Percentiles rank a stretch among this genome's conserved stretches.
These are phyloP conservation scores for Lepidurus packardi DNA, from an alignment of 1,140 invertebrate species.

Conservation along the genomic window DNA sequence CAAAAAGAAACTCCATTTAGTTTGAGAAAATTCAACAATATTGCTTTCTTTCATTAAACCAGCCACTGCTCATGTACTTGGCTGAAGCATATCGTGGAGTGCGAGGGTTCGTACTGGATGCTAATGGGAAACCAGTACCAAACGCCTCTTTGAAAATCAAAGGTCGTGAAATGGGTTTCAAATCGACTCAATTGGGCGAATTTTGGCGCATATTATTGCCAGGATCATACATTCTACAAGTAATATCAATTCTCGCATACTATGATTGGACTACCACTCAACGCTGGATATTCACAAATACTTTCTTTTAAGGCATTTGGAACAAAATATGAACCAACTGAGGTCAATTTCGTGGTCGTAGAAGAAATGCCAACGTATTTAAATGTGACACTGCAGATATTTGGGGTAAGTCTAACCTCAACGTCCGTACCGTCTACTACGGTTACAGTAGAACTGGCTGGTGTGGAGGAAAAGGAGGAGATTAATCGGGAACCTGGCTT, in stretches of 20 bases:
- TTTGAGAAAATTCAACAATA: not conserved
- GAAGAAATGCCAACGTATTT: slow-evolving; percentile 74
- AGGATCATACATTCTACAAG: slow-evolving; percentile 75
- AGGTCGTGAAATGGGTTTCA: slow-evolving; percentile 76
- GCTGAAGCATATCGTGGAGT: slow-evolving; percentile 81
- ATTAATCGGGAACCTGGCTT: not conserved
- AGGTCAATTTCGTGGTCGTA: slow-evolving; percentile 76
- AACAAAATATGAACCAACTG: slow-evolving; percentile 70
- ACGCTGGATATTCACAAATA: not conserved
- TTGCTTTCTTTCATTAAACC: slow-evolving; percentile 28
- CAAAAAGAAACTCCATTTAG: not conserved
- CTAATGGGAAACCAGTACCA: slow-evolving; percentile 71
- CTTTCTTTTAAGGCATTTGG: slow-evolving; percentile 61
- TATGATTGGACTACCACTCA: not conserved
- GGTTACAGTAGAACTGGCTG: not conserved
- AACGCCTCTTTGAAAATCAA: slow-evolving; percentile 65
- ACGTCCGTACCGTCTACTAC: not conserved
- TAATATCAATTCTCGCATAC: slow-evolving; percentile 44
- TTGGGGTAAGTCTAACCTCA: not conserved
- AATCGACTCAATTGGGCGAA: slow-evolving; percentile 85
- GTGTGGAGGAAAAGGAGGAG: not conserved
- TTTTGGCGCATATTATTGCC: slow-evolving; percentile 84
- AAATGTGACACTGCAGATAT: slow-evolving; percentile 66
- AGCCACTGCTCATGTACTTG: slow-evolving; percentile 77
- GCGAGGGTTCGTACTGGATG: slow-evolving; percentile 75